Conservation (phyloP, 2,888 invertebrate species). For the Trachelus stipa region DNA sequence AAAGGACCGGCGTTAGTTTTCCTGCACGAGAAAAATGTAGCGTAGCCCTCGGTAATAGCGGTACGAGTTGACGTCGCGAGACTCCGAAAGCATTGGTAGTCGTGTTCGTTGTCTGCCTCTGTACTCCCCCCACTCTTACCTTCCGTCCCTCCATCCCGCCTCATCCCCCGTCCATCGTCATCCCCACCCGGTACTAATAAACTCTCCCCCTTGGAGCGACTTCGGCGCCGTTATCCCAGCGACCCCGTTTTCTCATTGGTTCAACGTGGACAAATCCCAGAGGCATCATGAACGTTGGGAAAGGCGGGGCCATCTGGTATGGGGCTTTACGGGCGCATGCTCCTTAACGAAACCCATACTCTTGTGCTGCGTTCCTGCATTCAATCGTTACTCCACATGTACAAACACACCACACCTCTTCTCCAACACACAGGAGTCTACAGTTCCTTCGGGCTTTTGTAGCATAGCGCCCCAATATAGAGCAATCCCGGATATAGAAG, state of each 20-base stretch:
- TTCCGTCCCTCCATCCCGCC: constrained; percentile 27
- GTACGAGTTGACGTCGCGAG: constrained; percentile 41
- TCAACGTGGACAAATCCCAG: constrained; percentile 61
- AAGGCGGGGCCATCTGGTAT: constrained; percentile 52
- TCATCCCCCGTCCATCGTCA: constrained; percentile 3
- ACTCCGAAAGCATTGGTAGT: constrained; percentile 52
- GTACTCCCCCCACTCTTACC: constrained; percentile 36
- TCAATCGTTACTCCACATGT: constrained; percentile 42
- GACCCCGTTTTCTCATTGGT: constrained; percentile 45
- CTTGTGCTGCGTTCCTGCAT: constrained; percentile 28
- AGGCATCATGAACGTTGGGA: constrained; percentile 52
- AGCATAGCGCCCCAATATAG: constrained; percentile 31
- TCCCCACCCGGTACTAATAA: constrained; percentile 8
- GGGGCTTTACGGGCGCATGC: constrained; percentile 53
- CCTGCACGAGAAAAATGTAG: constrained; percentile 11
- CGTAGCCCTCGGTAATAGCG: constrained; percentile 14
- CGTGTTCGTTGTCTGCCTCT: constrained; percentile 53
- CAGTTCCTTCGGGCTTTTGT: constrained; percentile 40
- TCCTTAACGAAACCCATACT: constrained; percentile 53
- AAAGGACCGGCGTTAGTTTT: background rate
- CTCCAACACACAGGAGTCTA: constrained; percentile 35
- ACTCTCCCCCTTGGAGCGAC: background rate
- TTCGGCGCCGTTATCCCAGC: constrained; percentile 3
- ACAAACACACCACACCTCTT: constrained; percentile 24
- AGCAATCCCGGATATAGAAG: constrained; percentile 29